Evolutionary conservation across 2,888 invertebrate species (phyloP), one percentile per base, ranked within the genome.

Genomic region (Tyria jacobaeae): DNA sequence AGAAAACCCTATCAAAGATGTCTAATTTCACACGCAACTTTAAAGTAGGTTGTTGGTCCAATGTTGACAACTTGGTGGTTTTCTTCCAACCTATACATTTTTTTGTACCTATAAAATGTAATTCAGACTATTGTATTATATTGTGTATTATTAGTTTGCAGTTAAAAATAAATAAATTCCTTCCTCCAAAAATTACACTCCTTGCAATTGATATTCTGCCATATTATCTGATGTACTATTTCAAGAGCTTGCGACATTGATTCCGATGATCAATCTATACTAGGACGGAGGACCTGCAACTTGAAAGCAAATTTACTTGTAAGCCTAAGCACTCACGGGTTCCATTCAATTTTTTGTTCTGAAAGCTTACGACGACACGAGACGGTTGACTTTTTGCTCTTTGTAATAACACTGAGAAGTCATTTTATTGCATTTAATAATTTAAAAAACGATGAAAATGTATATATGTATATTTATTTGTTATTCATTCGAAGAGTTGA

Each of bases 371-470:
- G 76, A 77, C 76, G 79, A 73, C 71, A 55, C 71, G 72, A 76
- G 75, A 69, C 76, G 79, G 75, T 67, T 53, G 17, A 44, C 53
- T 50, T 9, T 53, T 68, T 62, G 27, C 35, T 54, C 49, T 56
- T 53, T 54, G 59, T 34, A 70, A 71, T 73, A 77, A 76, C 81
- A 76, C 70, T 79, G 76, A 70, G 59, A 56, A 57, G 63, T 48
- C n/a, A n/a, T 9, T 21, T 27, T 51, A 55, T 50, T 57, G 62
- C 63, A 73, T 75, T 70, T 67, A 63, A 55, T 58, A 17, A 39
- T 25, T 39, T n/a, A 12, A 25, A 14, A 48, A 1, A 34, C 17
- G 27, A n/a, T n/a, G 1, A 17, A 25, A 53, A n/a, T 41, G 27
- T n/a, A 12, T 34, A 17, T 31, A 34, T 17, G 17, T 50, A n/a